phyloP scores from a whole-genome alignment of 2,113 vertebrate species.

The Alces alces region DNA sequence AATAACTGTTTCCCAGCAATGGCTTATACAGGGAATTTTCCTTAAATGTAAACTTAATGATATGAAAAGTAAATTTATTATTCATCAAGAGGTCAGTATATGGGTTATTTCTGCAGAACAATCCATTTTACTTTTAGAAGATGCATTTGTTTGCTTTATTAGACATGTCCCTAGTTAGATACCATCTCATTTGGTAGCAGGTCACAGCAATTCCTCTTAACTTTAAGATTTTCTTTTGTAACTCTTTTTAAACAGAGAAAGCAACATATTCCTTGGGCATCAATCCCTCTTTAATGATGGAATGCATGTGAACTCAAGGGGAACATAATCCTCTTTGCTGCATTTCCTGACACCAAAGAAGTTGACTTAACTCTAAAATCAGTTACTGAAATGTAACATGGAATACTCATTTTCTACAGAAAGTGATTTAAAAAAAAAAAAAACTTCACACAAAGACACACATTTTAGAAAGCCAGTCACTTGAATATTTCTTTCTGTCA shows the following conservation, averaged over 20 bases:
- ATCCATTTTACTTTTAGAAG: neutral
- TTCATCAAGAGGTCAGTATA: neutral
- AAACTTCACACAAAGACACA: neutral
- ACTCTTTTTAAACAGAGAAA: neutral
- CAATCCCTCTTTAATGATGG: neutral
- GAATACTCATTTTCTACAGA: neutral
- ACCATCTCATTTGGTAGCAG: neutral
- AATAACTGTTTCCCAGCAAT: neutral
- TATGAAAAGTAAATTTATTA: neutral
- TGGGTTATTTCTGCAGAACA: neutral
- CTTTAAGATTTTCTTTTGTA: neutral
- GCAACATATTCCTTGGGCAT: neutral
- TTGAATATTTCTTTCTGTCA: neutral
- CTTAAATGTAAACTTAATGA: constrained; percentile 17
- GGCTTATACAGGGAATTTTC: neutral
- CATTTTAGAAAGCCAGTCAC: neutral
- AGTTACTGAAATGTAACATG: neutral
- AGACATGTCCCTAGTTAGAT: neutral
- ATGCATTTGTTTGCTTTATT: neutral
- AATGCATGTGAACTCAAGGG: neutral
- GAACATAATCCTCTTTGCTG: neutral
- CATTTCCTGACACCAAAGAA: neutral
- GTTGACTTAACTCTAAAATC: neutral
- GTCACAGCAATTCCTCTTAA: neutral
- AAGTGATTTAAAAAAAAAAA: neutral